phyloP scores from a whole-genome alignment of 2,888 invertebrate genomes.

The Dicranocentrus wangi region DNA sequence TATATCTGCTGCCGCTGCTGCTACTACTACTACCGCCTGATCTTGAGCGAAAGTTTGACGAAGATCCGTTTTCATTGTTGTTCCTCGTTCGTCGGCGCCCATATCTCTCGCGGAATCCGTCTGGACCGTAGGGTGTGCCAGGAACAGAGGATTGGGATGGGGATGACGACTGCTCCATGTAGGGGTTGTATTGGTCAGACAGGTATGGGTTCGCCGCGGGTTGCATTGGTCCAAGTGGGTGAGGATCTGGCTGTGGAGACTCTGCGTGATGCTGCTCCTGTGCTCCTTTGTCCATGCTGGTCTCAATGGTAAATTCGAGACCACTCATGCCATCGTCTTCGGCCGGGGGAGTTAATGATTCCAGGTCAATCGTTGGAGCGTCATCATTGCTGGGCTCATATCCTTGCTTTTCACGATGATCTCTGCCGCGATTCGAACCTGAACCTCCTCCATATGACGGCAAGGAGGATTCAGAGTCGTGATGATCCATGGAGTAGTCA shows the following conservation, averaged over 20 bases:
- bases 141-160: slow-evolving; percentile 40
- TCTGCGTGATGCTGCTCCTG: background rate
- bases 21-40: background rate
- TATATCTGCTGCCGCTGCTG: background rate
- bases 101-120: slow-evolving; percentile 50
- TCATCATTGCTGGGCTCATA: slow-evolving; percentile 19
- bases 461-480: slow-evolving; percentile 32
- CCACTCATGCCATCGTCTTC: slow-evolving; percentile 61
- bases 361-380: slow-evolving; percentile 59
- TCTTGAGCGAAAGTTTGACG: background rate
- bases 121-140: slow-evolving; percentile 44
- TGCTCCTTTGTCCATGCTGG: slow-evolving; percentile 57
- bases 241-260: slow-evolving; percentile 36
- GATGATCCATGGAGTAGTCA: slow-evolving; percentile 42
- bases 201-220: slow-evolving; percentile 39
- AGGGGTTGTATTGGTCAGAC: slow-evolving; percentile 60
- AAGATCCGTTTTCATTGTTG: slow-evolving; percentile 24
- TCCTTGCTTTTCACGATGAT: background rate
- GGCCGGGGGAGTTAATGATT: slow-evolving; percentile 29
- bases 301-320: slow-evolving; percentile 67
- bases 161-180: slow-evolving; percentile 42
- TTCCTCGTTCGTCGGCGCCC: slow-evolving; percentile 54
- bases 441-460: slow-evolving; percentile 23
- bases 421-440: background rate
- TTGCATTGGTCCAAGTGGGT: slow-evolving; percentile 57